Conservation (phyloP, 2,888 invertebrate species). For the Tetragnatha montana region DNA sequence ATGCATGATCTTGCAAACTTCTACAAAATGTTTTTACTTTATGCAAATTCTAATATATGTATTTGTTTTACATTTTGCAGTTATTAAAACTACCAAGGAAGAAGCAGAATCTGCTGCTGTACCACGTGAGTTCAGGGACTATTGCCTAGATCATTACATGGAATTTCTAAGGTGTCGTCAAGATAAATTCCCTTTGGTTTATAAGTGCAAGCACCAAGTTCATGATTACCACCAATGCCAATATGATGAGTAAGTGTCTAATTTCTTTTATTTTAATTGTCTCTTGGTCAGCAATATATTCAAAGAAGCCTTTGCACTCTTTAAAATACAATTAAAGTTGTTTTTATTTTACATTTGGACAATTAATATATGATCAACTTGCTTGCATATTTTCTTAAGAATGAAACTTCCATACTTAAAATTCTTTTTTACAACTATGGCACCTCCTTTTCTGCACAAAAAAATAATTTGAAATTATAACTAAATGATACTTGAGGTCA, state of each 20-base stretch:
- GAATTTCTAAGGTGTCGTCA: slow-evolving; percentile 38
- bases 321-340: background rate
- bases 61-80: slow-evolving; percentile 12
- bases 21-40: too few relatives aligned
- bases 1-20: too few relatives aligned
- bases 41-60: too few relatives aligned
- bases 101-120: slow-evolving; percentile 61
- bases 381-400: too few relatives aligned
- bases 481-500: too few relatives aligned
- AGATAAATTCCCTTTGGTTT: slow-evolving; percentile 47
- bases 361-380: too few relatives aligned
- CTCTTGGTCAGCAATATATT: background rate
- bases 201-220: slow-evolving; percentile 55
- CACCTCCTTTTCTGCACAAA: too few relatives aligned
- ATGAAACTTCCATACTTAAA: too few relatives aligned
- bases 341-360: too few relatives aligned
- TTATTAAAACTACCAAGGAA: slow-evolving; percentile 51
- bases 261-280: background rate
- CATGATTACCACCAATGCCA: slow-evolving; percentile 55
- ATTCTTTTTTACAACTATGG: too few relatives aligned
- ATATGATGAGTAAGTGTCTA: slow-evolving; percentile 57
- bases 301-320: background rate
- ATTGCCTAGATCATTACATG: slow-evolving; percentile 59
- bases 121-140: slow-evolving; percentile 38
- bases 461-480: too few relatives aligned